A percentile compares a stretch with the other conserved stretches of the same genome.
These are phyloP conservation scores for Phaedon cochleariae DNA, from an alignment of 2,888 invertebrate species.

Conservation along the genomic window DNA sequence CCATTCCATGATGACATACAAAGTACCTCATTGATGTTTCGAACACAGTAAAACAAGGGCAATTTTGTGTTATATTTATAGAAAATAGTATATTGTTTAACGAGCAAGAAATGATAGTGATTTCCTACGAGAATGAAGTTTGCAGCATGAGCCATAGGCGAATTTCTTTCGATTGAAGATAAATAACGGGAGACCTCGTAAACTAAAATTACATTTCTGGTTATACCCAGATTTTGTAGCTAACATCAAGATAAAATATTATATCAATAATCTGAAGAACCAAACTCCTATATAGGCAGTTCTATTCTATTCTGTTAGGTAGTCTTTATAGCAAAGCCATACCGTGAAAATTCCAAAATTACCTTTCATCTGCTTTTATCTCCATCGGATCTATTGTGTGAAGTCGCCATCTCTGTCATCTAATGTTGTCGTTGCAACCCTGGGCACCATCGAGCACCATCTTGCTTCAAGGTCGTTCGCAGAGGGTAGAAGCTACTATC, in stretches of 20 bases:
- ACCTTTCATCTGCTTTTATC: slow-evolving; percentile 47
- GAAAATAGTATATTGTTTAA: no score
- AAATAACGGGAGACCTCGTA: background rate
- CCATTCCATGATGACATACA: no score
- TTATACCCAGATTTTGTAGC: background rate
- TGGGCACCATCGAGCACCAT: slow-evolving; percentile 52
- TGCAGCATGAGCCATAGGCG: no score
- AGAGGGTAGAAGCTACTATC: slow-evolving; percentile 59
- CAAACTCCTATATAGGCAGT: slow-evolving; percentile 15
- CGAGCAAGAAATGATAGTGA: no score
- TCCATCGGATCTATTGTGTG: slow-evolving; percentile 46
- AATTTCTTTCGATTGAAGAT: background rate
- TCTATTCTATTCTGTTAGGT: slow-evolving; percentile 17
- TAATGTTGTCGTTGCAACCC: slow-evolving; percentile 53
- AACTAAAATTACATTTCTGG: background rate
- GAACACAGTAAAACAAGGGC: no score
- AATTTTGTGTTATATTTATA: no score
- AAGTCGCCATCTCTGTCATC: slow-evolving; percentile 38
- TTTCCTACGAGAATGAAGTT: no score
- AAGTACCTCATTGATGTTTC: no score
- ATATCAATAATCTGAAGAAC: slow-evolving; percentile 16
- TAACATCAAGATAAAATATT: slow-evolving; percentile 18
- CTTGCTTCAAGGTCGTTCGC: slow-evolving; percentile 56
- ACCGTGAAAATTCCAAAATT: slow-evolving; percentile 57
- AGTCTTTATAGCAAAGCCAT: slow-evolving; percentile 27